Evolutionary conservation across 1,140 invertebrate genomes (phyloP).

Genomic region (Eumeta japonica): DNA sequence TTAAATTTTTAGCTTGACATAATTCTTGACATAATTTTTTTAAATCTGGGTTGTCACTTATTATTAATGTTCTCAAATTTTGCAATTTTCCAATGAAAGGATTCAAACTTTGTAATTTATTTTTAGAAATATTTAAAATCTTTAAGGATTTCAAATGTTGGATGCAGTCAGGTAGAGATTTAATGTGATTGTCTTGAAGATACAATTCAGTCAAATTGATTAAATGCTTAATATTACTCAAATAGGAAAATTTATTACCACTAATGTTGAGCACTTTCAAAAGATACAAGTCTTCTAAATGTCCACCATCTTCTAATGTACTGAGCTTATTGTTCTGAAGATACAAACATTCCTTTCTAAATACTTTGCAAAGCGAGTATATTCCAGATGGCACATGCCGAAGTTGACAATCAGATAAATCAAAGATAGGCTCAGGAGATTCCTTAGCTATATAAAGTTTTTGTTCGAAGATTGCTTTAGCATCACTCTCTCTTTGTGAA

Average conservation of each 20-base stretch:
- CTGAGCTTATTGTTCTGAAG: conserved; percentile 68
- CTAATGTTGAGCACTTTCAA: conserved; percentile 72
- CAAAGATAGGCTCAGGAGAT: conserved; percentile 72
- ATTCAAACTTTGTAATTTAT: conserved; percentile 68
- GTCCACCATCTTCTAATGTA: conserved; percentile 68
- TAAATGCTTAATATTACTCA: conserved; percentile 64
- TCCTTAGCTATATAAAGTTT: conserved; percentile 74
- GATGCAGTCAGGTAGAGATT: conserved; percentile 67
- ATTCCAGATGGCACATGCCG: conserved; percentile 70
- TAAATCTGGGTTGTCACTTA: conserved; percentile 61
- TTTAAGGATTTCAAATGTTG: conserved; percentile 61
- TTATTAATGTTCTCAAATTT: conserved; percentile 58
- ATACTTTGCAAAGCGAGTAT: conserved; percentile 75
- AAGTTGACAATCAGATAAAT: conserved; percentile 71
- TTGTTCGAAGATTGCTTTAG: conserved; percentile 67
- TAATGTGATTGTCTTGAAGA: conserved; percentile 65
- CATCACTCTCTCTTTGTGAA: conserved; percentile 39
- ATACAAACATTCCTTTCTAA: conserved; percentile 69
- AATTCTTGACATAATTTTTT: conserved; percentile 63
- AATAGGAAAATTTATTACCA: conserved; percentile 65
- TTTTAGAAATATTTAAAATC: conserved; percentile 70
- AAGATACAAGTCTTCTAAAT: conserved; percentile 65
- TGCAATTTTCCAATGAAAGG: conserved; percentile 63
- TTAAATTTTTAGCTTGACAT: conserved; percentile 60
- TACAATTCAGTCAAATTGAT: conserved; percentile 67